Evolutionary conservation across 1,140 invertebrate species (phyloP).

Genomic region (Platyura marginata): DNA sequence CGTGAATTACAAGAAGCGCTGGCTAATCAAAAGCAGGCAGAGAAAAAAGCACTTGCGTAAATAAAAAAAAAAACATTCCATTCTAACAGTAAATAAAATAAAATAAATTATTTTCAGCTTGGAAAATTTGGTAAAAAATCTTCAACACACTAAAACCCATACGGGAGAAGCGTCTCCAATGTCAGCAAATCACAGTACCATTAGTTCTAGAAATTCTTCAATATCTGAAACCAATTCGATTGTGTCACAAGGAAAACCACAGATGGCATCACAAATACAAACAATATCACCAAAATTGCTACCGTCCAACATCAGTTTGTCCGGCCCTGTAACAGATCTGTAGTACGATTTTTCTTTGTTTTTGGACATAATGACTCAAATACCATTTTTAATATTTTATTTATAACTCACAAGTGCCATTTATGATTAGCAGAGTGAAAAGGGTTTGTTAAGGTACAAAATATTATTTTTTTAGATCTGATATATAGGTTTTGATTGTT

Average conservation of each 20-base stretch:
- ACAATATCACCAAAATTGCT: slow-evolving; percentile 8
- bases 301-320: slow-evolving; percentile 13
- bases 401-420: too few relatives aligned
- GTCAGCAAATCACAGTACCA: not conserved
- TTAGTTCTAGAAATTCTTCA: not conserved
- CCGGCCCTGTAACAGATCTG: slow-evolving; percentile 23
- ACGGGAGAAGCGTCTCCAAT: not conserved
- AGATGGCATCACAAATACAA: not conserved
- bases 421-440: too few relatives aligned
- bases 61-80: slow-evolving; percentile 11
- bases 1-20: slow-evolving; percentile 28
- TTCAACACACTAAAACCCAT: not conserved
- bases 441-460: too few relatives aligned
- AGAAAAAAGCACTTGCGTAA: slow-evolving; percentile 30
- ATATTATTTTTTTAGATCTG: too few relatives aligned
- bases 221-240: not conserved
- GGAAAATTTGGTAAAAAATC: not conserved
- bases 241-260: not conserved
- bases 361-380: too few relatives aligned
- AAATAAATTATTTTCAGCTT: slow-evolving; percentile 1
- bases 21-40: slow-evolving; percentile 29
- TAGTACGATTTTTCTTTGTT: too few relatives aligned
- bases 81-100: not conserved
- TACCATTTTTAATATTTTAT: too few relatives aligned
- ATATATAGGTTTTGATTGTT: too few relatives aligned